Base-by-base conservation (phyloP, 92 coral and sea anemone species). In the Heliopora coerulea region DNA sequence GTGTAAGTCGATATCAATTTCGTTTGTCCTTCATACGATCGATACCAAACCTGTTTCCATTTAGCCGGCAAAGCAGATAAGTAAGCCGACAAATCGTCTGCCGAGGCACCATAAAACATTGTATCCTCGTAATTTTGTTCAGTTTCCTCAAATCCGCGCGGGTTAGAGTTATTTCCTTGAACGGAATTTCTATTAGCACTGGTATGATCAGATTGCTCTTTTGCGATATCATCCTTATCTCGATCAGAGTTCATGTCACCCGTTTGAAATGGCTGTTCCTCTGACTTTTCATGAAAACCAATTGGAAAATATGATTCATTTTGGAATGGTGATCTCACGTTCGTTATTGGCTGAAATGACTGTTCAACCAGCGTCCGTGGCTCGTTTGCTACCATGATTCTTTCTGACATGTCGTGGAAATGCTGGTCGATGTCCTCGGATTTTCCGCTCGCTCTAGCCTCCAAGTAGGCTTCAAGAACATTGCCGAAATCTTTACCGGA, bases 41-140 rank as follows among this genome's bases (percentile, higher is more conserved):
- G 79, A 70, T 72, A 62, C 97, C 97, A 91, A 31, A 80, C 78
- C 18, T 54, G 49, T 35, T 59, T 78, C 97, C 97, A 91, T 9
- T 68, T 34, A n/a, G 37, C 52, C 34, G 65, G 59, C 14, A 81
- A 57, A 52, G 49, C 48, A 32, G 59, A 56, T 15, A 33, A 29
- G 40, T 39, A 59, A 54, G 61, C 65, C 44, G 34, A 41, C 34
- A 59, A 33, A 34, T 27, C 74, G 54, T 29, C 33, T 54, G 29
- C 49, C 42, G 61, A 27, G 29, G 77, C 63, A 19, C 63, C 62
- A 37, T 52, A 31, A 54, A 70, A 70, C 63, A 35, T 34, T 13
- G 49, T 21, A 3, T 54, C 32, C 23, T 54, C 77, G 6, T 13
- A 25, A 7, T 70, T 15, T 4, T 15, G 3, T 1, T 34, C 49